Percentiles rank a stretch among this genome's conserved stretches.
These are phyloP conservation scores for Xanthia togata DNA, from an alignment of 2,888 invertebrate genomes.

Conservation along the genomic window DNA sequence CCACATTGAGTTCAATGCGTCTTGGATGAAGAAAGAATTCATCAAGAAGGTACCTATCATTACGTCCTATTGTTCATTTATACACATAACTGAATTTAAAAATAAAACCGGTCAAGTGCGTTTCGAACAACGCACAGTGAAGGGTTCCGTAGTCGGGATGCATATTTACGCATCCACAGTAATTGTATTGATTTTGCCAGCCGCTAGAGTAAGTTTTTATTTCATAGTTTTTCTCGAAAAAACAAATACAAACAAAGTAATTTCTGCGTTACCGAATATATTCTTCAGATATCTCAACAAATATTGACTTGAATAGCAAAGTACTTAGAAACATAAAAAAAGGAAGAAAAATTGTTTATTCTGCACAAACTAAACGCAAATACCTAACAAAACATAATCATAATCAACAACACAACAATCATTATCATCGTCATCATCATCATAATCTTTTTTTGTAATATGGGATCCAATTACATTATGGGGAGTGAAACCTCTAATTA, in stretches of 20 bases:
- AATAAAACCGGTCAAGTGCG: not conserved
- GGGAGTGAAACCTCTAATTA: no score
- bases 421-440: no score
- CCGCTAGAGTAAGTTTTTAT: not conserved
- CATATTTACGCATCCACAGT: not conserved
- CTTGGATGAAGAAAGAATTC: constrained; percentile 85
- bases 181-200: not conserved
- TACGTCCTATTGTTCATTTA: not conserved
- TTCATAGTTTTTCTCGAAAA: not conserved
- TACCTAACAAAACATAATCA: no score
- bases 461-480: not conserved
- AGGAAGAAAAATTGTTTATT: no score
- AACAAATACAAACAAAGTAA: not conserved
- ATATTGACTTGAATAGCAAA: not conserved
- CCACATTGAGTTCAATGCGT: constrained; percentile 78
- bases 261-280: not conserved
- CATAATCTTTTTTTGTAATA: not conserved
- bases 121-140: not conserved
- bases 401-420: no score
- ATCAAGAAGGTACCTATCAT: constrained; percentile 81
- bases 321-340: not conserved
- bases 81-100: no score
- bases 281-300: not conserved
- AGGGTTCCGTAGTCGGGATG: not conserved
- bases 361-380: no score